Percentiles rank a stretch among this genome's conserved stretches.
Evolutionary conservation across 2,113 vertebrate genomes (phyloP).

Genomic region (Grammomys dolichurus): DNA sequence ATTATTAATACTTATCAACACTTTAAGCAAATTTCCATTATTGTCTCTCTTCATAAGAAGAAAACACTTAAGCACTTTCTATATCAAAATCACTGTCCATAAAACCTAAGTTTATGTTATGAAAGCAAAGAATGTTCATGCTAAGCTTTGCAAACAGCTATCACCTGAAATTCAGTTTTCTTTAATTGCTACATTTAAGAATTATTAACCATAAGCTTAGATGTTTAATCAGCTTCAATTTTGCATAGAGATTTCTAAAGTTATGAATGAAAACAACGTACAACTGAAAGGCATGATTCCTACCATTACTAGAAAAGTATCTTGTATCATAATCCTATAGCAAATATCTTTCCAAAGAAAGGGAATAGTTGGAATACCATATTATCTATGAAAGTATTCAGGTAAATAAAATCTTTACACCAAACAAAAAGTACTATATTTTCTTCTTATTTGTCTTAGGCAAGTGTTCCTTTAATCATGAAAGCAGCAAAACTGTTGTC

Average conservation of each 20-base stretch:
- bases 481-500: not conserved
- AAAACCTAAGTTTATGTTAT: not conserved
- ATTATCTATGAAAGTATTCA: not conserved
- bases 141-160: not conserved
- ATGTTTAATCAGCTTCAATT: not conserved
- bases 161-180: not conserved
- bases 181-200: not conserved
- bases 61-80: not conserved
- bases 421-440: not conserved
- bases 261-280: not conserved
- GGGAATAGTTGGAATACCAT: not conserved
- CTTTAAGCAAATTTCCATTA: conserved; percentile 17
- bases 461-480: not conserved
- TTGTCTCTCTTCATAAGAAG: not conserved
- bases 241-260: not conserved
- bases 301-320: not conserved
- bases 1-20: conserved; percentile 12
- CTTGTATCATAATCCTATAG: not conserved
- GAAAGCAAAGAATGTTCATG: not conserved
- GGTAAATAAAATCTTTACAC: not conserved
- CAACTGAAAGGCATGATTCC: not conserved
- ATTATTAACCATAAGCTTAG: not conserved
- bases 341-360: not conserved
- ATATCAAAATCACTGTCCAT: conserved; percentile 12
- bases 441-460: not conserved